Base-by-base conservation (phyloP, 2,888 invertebrate genomes). In the Danaus chrysippus region DNA sequence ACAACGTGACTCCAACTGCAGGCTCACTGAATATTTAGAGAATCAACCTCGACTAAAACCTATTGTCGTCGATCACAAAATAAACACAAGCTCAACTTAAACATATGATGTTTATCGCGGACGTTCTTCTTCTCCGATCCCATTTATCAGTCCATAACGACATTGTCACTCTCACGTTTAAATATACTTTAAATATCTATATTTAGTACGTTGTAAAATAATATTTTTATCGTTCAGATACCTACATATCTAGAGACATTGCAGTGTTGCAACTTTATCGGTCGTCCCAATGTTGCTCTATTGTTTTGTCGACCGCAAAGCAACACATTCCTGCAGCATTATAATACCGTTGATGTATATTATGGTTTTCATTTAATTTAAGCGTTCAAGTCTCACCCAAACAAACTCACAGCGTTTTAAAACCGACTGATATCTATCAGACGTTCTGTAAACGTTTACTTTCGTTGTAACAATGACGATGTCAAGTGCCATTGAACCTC, bases 241-340 rank as follows among this genome's bases (percentile, higher is more conserved):
- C 59, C 64, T 64, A 59, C 68, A 54, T 62, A 62, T 59, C 64
- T 59, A 62, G 59, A 63, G 52, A 61, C 49, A 64, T 70, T 65
- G 64, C 62, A 63, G 64, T 70, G 64, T 58, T 62, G 62, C 65
- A 62, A 66, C 72, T 72, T 79, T 79, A 81, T 84, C 81, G 73
- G 75, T 70, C 67, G 76, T 70, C 66, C 71, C 72, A 68, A 68
- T 71, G 71, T 74, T 73, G 72, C 71, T 72, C 75, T 76, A 82
- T 82, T 84, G 82, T 85, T 82, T 79, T 77, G 70, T 71, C 68
- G 71, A 75, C 70, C 66, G 73, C 69, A 74, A 78, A 72, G 71
- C 76, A 77, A 81, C 79, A 77, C 74, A 83, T 79, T 78, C 73
- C 72, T 76, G 79, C 80, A 81, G 79, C 82, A 82, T 81, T 82